phyloP scores from a whole-genome alignment of 92 coral and sea anemone species.

The Siderastrea siderea region DNA sequence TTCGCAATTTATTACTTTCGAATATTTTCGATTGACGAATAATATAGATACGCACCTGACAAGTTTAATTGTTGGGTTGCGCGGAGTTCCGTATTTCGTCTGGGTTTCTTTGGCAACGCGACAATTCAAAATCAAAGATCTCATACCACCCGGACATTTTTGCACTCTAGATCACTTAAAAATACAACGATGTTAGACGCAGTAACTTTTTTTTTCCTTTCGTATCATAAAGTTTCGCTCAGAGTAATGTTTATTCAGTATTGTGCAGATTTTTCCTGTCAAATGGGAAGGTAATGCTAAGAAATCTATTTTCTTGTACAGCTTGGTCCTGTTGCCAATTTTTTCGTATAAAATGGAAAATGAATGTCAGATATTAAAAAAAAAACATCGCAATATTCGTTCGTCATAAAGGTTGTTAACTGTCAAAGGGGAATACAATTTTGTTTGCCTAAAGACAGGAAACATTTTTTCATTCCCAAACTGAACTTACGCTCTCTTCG shows the following conservation, averaged over 20 bases:
- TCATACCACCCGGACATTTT: not conserved
- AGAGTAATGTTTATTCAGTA: constrained; percentile 1
- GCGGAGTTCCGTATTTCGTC: not conserved
- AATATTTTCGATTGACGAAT: constrained; percentile 9
- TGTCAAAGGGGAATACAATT: not conserved
- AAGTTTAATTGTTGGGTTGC: constrained; percentile 2
- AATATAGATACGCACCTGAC: not conserved
- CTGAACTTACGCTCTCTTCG: not conserved
- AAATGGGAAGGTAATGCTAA: constrained; percentile 5
- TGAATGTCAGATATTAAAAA: not conserved
- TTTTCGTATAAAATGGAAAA: constrained; percentile 10
- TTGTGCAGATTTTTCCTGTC: constrained; percentile 11
- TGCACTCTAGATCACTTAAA: constrained; percentile 26
- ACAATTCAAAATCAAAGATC: constrained; percentile 22
- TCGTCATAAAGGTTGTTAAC: not conserved
- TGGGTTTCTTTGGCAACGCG: not conserved
- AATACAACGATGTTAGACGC: not conserved
- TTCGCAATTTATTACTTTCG: constrained; percentile 20
- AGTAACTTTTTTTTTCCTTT: not conserved
- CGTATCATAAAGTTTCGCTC: not conserved
- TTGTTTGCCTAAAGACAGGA: not conserved
- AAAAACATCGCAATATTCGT: not conserved
- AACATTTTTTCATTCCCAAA: not conserved
- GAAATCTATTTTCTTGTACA: not conserved
- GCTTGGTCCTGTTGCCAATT: not conserved